Conservation (phyloP, 2,113 vertebrate genomes). For the Machaerirhynchus nigripectus region DNA sequence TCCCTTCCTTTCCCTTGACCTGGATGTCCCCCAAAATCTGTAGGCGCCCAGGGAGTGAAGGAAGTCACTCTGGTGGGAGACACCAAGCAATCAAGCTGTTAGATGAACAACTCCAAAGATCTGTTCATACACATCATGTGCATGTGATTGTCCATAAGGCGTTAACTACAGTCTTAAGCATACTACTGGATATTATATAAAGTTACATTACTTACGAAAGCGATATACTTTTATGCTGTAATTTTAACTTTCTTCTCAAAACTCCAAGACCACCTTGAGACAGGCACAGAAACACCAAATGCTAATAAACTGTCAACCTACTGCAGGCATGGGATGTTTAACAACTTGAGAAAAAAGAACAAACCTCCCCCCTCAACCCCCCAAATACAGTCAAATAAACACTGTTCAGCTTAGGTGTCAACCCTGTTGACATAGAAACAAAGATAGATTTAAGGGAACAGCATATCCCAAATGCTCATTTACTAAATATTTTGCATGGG, state of each 20-base stretch:
- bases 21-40: background rate
- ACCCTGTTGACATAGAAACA: background rate
- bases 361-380: accelerated
- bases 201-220: background rate
- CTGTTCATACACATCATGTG: background rate
- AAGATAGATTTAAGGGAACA: background rate
- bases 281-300: background rate
- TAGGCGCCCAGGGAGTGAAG: background rate
- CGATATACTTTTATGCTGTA: background rate
- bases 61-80: background rate
- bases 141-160: background rate
- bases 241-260: background rate
- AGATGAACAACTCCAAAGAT: background rate
- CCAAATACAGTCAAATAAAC: background rate
- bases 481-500: background rate
- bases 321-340: background rate
- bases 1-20: background rate
- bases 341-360: background rate
- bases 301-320: background rate
- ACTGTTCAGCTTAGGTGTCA: background rate
- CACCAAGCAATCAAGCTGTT: background rate
- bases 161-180: background rate
- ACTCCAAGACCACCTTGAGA: background rate
- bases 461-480: background rate
- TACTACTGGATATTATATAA: background rate